Conservation (phyloP, 1,140 invertebrate species). For the Caenorhabditis tropicalis region DNA sequence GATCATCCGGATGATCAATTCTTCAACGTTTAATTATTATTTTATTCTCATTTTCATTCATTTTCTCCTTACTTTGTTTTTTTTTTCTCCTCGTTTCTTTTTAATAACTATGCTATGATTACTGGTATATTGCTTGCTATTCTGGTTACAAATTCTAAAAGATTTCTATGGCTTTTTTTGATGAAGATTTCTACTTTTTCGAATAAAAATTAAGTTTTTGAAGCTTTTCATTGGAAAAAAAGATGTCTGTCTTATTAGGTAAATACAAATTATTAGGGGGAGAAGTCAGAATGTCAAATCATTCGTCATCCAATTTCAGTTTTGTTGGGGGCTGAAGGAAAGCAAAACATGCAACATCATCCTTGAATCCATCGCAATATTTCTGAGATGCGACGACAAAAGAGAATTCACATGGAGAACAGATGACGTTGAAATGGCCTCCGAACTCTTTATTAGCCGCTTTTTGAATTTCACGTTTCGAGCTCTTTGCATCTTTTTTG, state of each 20-base stretch:
- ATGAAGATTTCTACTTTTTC: conserved; percentile 16
- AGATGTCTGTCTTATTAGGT: background rate
- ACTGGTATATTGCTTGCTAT: conserved; percentile 33
- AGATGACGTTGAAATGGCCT: conserved; percentile 46
- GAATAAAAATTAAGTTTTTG: background rate
- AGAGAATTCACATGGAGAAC: conserved; percentile 51
- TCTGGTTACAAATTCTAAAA: background rate
- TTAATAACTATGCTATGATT: conserved; percentile 16
- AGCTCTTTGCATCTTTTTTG: conserved; percentile 24
- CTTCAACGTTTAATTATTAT: conserved; percentile 19
- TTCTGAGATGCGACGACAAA: conserved; percentile 49
- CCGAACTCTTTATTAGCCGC: conserved; percentile 45
- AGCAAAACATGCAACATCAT: conserved; percentile 45
- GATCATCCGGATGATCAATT: conserved; percentile 56
- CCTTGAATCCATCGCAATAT: conserved; percentile 52
- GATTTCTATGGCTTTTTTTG: conserved; percentile 11
- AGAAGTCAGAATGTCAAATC: background rate
- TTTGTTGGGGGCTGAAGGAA: conserved; percentile 43
- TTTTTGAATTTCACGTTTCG: conserved; percentile 47
- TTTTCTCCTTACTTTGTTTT: background rate
- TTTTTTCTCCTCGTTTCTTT: background rate
- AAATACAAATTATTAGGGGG: background rate
- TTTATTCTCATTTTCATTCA: background rate
- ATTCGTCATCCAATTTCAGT: conserved; percentile 24
- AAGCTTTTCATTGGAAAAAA: background rate